phyloP scores from a whole-genome alignment of 1,140 invertebrate genomes.

The Lasioglossum baleicum region DNA sequence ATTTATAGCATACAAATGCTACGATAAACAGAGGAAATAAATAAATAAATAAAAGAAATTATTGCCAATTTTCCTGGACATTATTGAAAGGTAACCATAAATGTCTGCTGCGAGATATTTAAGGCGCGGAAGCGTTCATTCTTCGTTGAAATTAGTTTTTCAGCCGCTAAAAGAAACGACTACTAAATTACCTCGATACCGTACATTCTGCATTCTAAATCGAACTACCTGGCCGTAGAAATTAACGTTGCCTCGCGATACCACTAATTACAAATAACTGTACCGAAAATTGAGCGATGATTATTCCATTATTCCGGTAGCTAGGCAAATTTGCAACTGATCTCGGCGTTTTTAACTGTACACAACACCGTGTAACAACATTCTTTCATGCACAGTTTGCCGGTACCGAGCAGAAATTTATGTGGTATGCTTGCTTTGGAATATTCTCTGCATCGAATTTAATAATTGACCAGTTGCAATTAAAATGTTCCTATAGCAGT shows the following conservation, averaged over 20 bases:
- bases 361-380: neutral
- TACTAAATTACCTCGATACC: slow-evolving; percentile 32
- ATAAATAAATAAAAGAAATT: too few relatives aligned
- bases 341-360: neutral
- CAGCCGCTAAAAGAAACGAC: neutral
- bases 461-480: too few relatives aligned
- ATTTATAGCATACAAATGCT: too few relatives aligned
- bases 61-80: too few relatives aligned
- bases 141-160: slow-evolving; percentile 4
- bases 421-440: too few relatives aligned
- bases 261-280: slow-evolving; percentile 50
- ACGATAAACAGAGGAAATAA: too few relatives aligned
- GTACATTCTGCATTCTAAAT: slow-evolving; percentile 37
- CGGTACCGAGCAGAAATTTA: neutral
- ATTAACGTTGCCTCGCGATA: slow-evolving; percentile 41
- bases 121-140: too few relatives aligned
- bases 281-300: slow-evolving; percentile 39
- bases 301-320: neutral
- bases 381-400: neutral
- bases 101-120: too few relatives aligned
- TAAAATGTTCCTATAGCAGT: too few relatives aligned
- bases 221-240: slow-evolving; percentile 37
- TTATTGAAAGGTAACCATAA: too few relatives aligned
- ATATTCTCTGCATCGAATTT: too few relatives aligned
- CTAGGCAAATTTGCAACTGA: neutral